phyloP scores from a whole-genome alignment of 2,113 vertebrate species.

The Oncorhynchus mykiss region DNA sequence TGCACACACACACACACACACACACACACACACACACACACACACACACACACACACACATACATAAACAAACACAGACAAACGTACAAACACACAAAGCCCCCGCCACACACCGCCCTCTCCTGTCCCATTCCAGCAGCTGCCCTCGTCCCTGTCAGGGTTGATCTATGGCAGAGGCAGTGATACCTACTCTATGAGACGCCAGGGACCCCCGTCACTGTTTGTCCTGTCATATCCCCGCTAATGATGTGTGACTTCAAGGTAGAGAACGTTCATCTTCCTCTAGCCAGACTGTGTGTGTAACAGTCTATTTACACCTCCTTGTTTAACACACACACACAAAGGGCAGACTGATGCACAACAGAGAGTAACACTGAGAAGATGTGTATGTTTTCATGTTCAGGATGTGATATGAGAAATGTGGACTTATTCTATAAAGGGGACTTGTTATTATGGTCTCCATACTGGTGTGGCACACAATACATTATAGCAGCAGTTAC shows the following conservation, averaged over 20 bases:
- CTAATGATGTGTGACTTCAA: conserved; percentile 35
- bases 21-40: no score
- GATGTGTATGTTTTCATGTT: not conserved
- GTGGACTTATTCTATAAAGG: conserved; percentile 4
- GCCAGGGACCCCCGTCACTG: conserved; percentile 17
- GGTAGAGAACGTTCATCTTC: conserved; percentile 25
- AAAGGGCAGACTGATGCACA: not conserved
- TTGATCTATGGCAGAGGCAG: conserved; percentile 44
- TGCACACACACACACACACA: no score
- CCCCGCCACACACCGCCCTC: no score
- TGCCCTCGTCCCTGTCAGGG: conserved; percentile 42
- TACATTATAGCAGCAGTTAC: no score
- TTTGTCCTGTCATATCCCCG: conserved; percentile 8
- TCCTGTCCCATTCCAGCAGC: conserved; percentile 16
- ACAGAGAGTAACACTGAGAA: not conserved
- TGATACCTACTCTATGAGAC: conserved; percentile 31
- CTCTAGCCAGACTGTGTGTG: conserved; percentile 1
- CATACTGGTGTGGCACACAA: no score
- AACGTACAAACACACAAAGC: no score
- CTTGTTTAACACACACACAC: not conserved
- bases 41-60: no score
- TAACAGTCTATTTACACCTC: not conserved
- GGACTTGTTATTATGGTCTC: conserved; percentile 6
- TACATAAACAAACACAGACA: not conserved
- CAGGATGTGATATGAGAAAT: not conserved